Evolutionary conservation across 2,797 vertebrate species (phyloP).

Genomic region (Fistularia commersonii): DNA sequence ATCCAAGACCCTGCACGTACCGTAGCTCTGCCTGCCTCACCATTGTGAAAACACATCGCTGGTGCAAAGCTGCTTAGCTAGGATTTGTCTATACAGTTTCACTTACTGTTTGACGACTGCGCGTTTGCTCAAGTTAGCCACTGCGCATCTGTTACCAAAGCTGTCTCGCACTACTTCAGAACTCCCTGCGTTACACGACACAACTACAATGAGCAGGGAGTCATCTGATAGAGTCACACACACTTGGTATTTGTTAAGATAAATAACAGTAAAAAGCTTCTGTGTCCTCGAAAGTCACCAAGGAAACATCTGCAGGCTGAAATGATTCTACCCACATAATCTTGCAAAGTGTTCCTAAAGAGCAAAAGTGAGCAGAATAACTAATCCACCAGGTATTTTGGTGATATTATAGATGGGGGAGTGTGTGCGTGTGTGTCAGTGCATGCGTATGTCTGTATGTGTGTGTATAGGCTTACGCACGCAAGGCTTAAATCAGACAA

Average conservation of each 20-base stretch:
- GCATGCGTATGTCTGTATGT: too few relatives aligned
- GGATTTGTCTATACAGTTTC: conserved; percentile 59
- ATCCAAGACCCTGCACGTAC: neutral
- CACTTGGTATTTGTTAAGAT: neutral
- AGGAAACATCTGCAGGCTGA: conserved; percentile 2
- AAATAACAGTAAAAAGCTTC: neutral
- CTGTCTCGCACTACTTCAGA: conserved; percentile 16
- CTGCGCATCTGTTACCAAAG: conserved; percentile 44
- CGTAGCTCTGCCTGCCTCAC: conserved; percentile 35
- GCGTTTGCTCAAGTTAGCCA: conserved; percentile 18
- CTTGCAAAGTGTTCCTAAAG: conserved; percentile 2
- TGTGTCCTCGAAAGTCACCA: neutral
- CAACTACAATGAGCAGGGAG: conserved; percentile 1
- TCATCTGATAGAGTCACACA: neutral
- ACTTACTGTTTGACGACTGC: conserved; percentile 21
- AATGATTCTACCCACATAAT: conserved; percentile 1
- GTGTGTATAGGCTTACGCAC: too few relatives aligned
- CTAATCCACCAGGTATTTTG: neutral
- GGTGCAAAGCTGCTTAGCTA: conserved; percentile 67
- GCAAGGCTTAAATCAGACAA: neutral
- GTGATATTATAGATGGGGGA: too few relatives aligned
- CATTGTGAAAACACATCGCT: conserved; percentile 54
- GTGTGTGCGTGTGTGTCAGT: too few relatives aligned
- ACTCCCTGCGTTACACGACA: conserved; percentile 1
- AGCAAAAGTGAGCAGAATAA: neutral